Conservation (phyloP, 2,113 vertebrate species). For the Oxyruncus cristatus region DNA sequence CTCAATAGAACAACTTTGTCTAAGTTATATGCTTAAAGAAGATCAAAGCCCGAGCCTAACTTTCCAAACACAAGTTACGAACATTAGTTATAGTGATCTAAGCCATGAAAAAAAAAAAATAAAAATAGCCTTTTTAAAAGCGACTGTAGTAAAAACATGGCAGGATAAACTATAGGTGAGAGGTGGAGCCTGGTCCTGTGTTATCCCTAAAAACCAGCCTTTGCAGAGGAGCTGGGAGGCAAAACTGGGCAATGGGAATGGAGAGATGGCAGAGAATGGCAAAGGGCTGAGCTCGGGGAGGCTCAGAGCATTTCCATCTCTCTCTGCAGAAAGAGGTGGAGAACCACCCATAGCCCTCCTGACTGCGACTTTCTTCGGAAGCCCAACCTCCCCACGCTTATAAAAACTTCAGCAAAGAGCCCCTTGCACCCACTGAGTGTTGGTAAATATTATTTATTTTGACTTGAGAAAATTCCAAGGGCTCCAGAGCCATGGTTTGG, state of each 20-base stretch:
- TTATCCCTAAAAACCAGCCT: not conserved
- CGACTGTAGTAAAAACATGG: not conserved
- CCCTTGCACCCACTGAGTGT: not conserved
- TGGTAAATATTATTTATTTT: not conserved
- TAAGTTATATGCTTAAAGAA: slow-evolving; percentile 32
- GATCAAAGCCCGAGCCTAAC: slow-evolving; percentile 33
- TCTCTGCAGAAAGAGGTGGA: not conserved
- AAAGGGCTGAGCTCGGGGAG: not conserved
- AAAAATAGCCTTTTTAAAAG: not conserved
- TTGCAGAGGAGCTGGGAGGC: not conserved
- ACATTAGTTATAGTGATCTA: slow-evolving; percentile 34
- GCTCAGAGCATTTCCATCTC: not conserved
- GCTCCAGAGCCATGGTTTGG: not conserved
- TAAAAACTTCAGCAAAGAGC: not conserved
- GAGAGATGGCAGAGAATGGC: not conserved
- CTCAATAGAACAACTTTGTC: slow-evolving; percentile 60
- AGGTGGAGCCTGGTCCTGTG: not conserved
- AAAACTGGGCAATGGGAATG: not conserved
- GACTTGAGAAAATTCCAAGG: not conserved
- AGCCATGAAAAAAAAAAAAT: not conserved
- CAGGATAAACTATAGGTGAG: not conserved
- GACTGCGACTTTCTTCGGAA: not conserved
- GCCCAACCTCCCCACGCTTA: not conserved
- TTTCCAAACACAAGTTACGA: slow-evolving; percentile 4
- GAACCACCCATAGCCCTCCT: not conserved